phyloP scores from a whole-genome alignment of 2,888 invertebrate species.

The Nomada fucata region DNA sequence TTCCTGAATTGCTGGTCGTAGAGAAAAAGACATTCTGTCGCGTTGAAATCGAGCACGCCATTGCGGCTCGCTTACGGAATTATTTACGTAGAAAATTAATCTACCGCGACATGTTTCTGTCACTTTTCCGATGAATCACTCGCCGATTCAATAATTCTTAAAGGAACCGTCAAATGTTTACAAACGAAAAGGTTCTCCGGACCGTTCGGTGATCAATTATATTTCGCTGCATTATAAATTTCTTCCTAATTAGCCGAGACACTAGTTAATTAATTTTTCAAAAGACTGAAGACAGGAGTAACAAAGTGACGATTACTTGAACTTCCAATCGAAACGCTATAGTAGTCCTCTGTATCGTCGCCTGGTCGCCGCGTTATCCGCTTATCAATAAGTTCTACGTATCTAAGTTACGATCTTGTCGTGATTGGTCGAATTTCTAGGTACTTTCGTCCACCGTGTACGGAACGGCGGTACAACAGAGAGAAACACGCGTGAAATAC shows the following conservation, averaged over 20 bases:
- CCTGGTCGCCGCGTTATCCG: slow-evolving; percentile 8
- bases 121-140: slow-evolving; percentile 24
- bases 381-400: slow-evolving; percentile 39
- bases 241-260: too few species aligned
- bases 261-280: background rate
- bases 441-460: slow-evolving; percentile 37
- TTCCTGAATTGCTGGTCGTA: slow-evolving; percentile 41
- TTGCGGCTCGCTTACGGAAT: slow-evolving; percentile 60
- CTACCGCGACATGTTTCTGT: background rate
- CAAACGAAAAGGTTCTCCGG: too few species aligned
- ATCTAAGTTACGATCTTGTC: slow-evolving; percentile 52
- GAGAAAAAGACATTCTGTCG: slow-evolving; percentile 54
- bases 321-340: background rate
- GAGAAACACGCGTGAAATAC: slow-evolving; percentile 67
- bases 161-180: background rate
- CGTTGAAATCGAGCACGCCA: slow-evolving; percentile 55
- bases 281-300: background rate
- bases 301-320: too few species aligned
- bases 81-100: slow-evolving; percentile 62
- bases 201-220: too few species aligned
- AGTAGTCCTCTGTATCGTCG: background rate
- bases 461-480: slow-evolving; percentile 1
- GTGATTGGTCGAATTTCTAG: slow-evolving; percentile 54
- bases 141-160: slow-evolving; percentile 16
- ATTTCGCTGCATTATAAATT: too few species aligned